Evolutionary conservation across 2,113 vertebrate genomes (phyloP), one percentile per base, ranked within the genome.

Genomic region (Callaeas wilsoni): DNA sequence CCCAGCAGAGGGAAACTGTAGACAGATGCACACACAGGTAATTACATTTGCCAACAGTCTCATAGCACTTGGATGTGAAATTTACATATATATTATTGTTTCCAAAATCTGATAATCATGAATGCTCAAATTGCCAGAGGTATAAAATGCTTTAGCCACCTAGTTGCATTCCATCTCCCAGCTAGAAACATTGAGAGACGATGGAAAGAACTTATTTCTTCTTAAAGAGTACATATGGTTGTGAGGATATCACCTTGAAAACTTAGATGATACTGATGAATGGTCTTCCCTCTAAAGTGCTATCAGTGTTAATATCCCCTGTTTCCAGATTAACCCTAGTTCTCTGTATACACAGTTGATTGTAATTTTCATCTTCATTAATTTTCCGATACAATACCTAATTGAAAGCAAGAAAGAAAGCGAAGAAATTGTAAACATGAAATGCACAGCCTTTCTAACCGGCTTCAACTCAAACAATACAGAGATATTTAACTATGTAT

Each of bases 81-180:
- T 96, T 93, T 95, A 76, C 68, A 94, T 85, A 94, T 89, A 94
- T 96, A 94, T 95, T 84, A 96, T 95, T 94, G 90, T 67, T 91
- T 53, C 53, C 52, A 89, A 47, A 86, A 87, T 76, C 50, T 91
- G 49, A 88, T 67, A 94, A 97, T 76, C 29, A 95, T 33, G 65
- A 81, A 67, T 62, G 21, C 49, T 79, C 89, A 52, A 75, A 71
- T 62, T 94, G 82, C 64, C 86, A 83, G 84, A 94, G 30, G 50
- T 86, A 84, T 39, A 47, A 65, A 95, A 96, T 91, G 25, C 26
- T 88, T 55, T 73, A 47, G 63, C 37, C 88, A 67, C 39, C 46
- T 42, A 70, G 35, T 30, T 86, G 32, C 23, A 42, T 78, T 60
- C n/a, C 41, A 50, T 39, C 59, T 90, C 49, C 44, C 64, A 78